Evolutionary conservation across 1,140 invertebrate genomes (phyloP).

Genomic region (Bombus superbus): DNA sequence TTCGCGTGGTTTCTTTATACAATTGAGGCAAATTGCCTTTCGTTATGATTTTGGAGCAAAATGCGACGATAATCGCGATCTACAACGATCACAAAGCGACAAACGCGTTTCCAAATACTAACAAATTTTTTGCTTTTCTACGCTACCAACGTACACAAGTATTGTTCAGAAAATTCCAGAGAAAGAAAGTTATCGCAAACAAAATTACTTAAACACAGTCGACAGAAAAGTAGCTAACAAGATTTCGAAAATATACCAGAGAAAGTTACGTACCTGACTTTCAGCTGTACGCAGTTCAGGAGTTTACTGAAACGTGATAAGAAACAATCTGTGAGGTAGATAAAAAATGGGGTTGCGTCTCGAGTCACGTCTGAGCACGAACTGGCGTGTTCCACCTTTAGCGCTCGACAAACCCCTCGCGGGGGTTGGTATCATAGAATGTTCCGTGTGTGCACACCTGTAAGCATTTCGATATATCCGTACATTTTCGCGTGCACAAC

Average conservation of each 20-base stretch:
- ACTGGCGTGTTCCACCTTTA: constrained; percentile 76
- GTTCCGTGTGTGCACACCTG: constrained; percentile 63
- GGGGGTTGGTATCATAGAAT: constrained; percentile 73
- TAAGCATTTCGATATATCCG: constrained; percentile 63
- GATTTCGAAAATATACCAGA: constrained; percentile 13
- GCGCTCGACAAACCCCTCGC: constrained; percentile 66
- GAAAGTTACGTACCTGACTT: constrained; percentile 43
- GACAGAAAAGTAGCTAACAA: not conserved
- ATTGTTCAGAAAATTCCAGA: not conserved
- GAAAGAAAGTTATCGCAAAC: not conserved
- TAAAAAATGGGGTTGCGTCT: constrained; percentile 69
- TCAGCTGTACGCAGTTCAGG: not conserved
- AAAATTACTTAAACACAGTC: not conserved
- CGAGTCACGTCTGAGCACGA: constrained; percentile 78
- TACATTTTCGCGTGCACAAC: constrained; percentile 46
- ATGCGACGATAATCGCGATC: too few relatives aligned
- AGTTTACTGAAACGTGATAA: constrained; percentile 26
- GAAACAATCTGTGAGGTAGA: constrained; percentile 37
- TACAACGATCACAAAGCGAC: too few relatives aligned
- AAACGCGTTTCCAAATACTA: too few relatives aligned
- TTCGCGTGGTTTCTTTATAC: too few relatives aligned
- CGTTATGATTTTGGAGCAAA: too few relatives aligned
- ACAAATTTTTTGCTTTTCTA: not conserved
- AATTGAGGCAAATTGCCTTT: too few relatives aligned
- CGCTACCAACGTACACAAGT: not conserved